Conservation (phyloP, 2,888 invertebrate species). For the Habrosyne pyritoides region DNA sequence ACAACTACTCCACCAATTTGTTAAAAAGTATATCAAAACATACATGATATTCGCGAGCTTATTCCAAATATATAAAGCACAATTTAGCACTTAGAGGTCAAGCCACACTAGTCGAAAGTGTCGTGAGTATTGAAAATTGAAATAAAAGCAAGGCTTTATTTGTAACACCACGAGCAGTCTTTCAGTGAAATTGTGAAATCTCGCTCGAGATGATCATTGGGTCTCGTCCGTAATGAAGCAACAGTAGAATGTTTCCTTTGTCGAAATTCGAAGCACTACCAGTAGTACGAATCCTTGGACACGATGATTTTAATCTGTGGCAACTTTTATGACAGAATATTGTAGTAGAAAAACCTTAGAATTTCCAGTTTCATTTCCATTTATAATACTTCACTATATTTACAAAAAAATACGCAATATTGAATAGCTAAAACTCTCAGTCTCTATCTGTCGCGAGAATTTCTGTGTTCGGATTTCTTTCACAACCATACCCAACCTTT, state of each 20-base stretch:
- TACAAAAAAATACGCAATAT: too few relatives aligned
- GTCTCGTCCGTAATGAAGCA: constrained; percentile 10
- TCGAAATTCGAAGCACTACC: background rate
- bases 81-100: background rate
- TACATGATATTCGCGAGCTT: background rate
- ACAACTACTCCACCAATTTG: too few relatives aligned
- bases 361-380: background rate
- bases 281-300: background rate
- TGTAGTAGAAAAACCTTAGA: background rate
- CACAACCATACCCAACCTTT: too few relatives aligned
- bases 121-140: constrained; percentile 34
- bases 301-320: background rate
- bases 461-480: too few relatives aligned
- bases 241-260: constrained; percentile 3
- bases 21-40: background rate
- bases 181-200: constrained; percentile 29
- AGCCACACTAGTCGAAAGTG: constrained; percentile 16
- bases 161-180: constrained; percentile 25
- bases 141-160: constrained; percentile 35
- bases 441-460: too few relatives aligned
- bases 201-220: constrained; percentile 15
- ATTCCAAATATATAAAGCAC: background rate
- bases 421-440: too few relatives aligned
- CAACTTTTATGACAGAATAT: background rate
- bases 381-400: background rate